These are phyloP conservation scores for Budorcas taxicolor DNA, from an alignment of 2,113 vertebrate species.

Conservation along the genomic window DNA sequence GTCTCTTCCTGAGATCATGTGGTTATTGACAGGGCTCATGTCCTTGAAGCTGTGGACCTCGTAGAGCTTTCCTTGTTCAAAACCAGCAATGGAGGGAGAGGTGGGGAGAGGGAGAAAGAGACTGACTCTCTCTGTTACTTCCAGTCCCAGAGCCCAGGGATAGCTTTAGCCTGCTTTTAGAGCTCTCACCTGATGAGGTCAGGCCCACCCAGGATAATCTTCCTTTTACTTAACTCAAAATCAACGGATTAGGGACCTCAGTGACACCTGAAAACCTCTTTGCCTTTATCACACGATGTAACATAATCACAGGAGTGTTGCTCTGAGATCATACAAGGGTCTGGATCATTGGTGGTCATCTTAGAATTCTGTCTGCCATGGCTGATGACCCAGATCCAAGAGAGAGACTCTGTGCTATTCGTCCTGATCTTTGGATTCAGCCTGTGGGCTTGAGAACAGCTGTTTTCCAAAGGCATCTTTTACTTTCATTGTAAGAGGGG, in stretches of 20 bases:
- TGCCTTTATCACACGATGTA: neutral
- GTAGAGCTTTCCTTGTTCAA: neutral
- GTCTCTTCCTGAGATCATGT: neutral
- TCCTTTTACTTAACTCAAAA: neutral
- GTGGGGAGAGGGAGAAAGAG: neutral
- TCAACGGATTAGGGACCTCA: neutral
- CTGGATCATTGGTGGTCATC: neutral
- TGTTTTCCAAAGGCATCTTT: neutral
- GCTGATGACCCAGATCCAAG: neutral
- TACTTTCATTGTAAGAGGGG: neutral
- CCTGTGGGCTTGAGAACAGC: neutral
- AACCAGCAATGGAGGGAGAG: neutral
- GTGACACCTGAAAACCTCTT: neutral
- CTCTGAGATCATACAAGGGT: accelerated
- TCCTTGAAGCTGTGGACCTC: neutral
- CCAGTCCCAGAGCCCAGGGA: neutral
- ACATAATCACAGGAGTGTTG: neutral
- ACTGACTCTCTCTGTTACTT: neutral
- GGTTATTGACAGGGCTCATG: neutral
- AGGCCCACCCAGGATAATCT: neutral
- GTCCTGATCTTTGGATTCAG: neutral
- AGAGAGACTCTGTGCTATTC: neutral
- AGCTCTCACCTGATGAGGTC: neutral
- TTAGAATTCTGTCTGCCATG: neutral
- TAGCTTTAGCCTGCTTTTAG: neutral